phyloP scores from a whole-genome alignment of 2,797 vertebrate species.

The Nyctalus aviator region DNA sequence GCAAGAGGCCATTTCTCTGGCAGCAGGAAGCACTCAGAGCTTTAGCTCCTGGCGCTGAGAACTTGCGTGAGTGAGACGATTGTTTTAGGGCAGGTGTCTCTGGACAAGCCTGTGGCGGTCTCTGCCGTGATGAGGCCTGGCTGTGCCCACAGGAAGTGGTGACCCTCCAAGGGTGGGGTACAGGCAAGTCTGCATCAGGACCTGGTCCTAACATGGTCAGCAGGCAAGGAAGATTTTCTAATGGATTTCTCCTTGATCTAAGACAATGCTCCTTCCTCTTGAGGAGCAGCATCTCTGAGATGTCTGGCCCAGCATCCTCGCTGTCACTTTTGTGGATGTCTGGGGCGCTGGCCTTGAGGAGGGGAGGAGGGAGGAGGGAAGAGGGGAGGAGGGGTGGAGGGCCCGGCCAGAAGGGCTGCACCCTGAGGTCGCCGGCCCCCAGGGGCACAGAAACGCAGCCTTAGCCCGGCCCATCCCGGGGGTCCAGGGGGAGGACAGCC shows the following conservation, averaged over 20 bases:
- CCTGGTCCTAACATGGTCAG: no score
- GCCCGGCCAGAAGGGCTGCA: rapidly evolving
- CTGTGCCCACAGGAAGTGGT: rapidly evolving
- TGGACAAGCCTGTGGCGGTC: rapidly evolving
- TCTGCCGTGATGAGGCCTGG: background rate
- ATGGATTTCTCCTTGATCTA: rapidly evolving
- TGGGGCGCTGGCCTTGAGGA: rapidly evolving
- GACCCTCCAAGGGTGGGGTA: rapidly evolving
- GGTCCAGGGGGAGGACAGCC: background rate
- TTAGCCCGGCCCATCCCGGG: background rate
- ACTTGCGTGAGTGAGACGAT: rapidly evolving
- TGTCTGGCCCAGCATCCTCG: rapidly evolving
- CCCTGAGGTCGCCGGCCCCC: rapidly evolving
- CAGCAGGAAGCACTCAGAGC: background rate
- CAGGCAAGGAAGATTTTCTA: background rate
- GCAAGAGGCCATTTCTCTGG: rapidly evolving
- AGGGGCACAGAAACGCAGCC: background rate
- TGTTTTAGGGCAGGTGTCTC: rapidly evolving
- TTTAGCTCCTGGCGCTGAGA: rapidly evolving
- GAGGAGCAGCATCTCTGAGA: rapidly evolving
- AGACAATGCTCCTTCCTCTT: rapidly evolving
- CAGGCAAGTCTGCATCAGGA: rapidly evolving
- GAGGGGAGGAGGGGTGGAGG: no score
- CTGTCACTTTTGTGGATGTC: rapidly evolving
- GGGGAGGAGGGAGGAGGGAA: no score